These are phyloP conservation scores for Oligia latruncula DNA, from an alignment of 2,888 invertebrate genomes.

Conservation along the genomic window DNA sequence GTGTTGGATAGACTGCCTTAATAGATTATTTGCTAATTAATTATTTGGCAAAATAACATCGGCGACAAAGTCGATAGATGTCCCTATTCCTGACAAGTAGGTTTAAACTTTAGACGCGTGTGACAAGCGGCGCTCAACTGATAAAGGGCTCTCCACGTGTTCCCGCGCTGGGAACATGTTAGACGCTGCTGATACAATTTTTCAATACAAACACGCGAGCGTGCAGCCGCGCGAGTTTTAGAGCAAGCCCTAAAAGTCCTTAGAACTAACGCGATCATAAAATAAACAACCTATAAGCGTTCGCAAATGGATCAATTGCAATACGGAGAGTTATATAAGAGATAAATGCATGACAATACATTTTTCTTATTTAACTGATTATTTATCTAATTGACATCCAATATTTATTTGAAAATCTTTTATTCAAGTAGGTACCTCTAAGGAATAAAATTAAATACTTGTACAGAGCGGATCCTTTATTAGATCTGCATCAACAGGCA, in stretches of 20 bases:
- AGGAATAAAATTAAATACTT: constrained; percentile 17
- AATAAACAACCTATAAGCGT: constrained; percentile 2
- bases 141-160: background rate
- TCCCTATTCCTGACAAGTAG: background rate
- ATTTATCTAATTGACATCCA: background rate
- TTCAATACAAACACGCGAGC: background rate
- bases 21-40: background rate
- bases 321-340: background rate
- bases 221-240: background rate
- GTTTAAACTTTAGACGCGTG: background rate
- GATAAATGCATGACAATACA: background rate
- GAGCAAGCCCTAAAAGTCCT: background rate
- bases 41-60: background rate
- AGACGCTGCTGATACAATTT: background rate
- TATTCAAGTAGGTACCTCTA: background rate
- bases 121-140: too few relatives aligned
- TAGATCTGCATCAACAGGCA: too few relatives aligned
- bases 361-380: background rate
- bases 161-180: background rate
- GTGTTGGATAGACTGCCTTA: background rate
- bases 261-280: background rate
- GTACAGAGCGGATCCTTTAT: background rate
- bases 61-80: background rate
- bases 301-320: constrained; percentile 10
- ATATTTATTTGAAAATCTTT: constrained; percentile 24